Evolutionary conservation across 1,140 invertebrate genomes (phyloP).

Genomic region (Ptiloglossa arizonensis): DNA sequence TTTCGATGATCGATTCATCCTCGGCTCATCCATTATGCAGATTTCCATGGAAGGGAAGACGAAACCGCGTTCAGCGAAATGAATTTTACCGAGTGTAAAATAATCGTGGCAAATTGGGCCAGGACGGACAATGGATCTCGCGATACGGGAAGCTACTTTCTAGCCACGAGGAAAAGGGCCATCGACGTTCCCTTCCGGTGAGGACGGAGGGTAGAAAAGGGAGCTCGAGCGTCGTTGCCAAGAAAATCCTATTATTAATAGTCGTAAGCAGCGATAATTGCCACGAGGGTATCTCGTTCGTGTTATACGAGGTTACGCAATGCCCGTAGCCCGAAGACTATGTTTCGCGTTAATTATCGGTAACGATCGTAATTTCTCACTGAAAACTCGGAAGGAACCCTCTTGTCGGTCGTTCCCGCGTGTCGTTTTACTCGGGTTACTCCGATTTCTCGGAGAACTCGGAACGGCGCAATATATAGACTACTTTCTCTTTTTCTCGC

Average conservation of each 20-base stretch:
- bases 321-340: conserved; percentile 53
- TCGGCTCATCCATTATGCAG: conserved; percentile 43
- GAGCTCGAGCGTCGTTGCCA: conserved; percentile 19
- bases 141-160: conserved; percentile 48
- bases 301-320: conserved; percentile 71
- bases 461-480: conserved; percentile 42
- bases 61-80: conserved; percentile 31
- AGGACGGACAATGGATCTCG: conserved; percentile 41
- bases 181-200: conserved; percentile 10
- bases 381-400: conserved; percentile 71
- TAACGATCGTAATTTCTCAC: conserved; percentile 78
- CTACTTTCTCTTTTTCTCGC: conserved; percentile 16
- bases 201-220: not conserved
- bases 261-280: conserved; percentile 67
- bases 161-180: conserved; percentile 22
- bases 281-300: conserved; percentile 63
- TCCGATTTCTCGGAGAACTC: conserved; percentile 67
- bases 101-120: conserved; percentile 64
- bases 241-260: conserved; percentile 67
- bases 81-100: conserved; percentile 62
- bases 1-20: conserved; percentile 55
- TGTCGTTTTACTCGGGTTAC: conserved; percentile 66
- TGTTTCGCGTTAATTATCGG: conserved; percentile 78
- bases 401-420: conserved; percentile 59
- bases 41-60: conserved; percentile 2